Percentiles rank a stretch among this genome's conserved stretches.
Evolutionary conservation across 2,888 invertebrate genomes (phyloP).

Genomic region (Cheilosia variabilis): DNA sequence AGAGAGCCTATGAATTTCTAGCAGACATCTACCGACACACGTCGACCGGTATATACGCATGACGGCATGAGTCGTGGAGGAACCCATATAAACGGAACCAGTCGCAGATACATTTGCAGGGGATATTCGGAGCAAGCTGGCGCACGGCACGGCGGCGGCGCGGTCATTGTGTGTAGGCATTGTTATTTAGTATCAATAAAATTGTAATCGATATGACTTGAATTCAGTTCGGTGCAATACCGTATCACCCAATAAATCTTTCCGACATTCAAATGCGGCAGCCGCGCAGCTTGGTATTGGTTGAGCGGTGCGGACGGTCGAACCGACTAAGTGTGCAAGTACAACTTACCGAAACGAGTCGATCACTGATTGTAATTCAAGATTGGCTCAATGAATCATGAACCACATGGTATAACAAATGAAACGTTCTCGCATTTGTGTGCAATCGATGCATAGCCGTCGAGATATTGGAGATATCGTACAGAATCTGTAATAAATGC

Average conservation of each 20-base stretch:
- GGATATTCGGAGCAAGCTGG: slow-evolving; percentile 25
- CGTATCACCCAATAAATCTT: slow-evolving; percentile 71
- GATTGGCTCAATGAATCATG: slow-evolving; percentile 71
- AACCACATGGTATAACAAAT: slow-evolving; percentile 58
- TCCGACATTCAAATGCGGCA: slow-evolving; percentile 54
- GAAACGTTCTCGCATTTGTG: slow-evolving; percentile 32
- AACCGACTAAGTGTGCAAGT: slow-evolving; percentile 45
- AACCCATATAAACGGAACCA: slow-evolving; percentile 43
- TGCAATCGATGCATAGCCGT: slow-evolving; percentile 11
- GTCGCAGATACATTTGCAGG: slow-evolving; percentile 36
- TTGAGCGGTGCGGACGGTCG: not conserved
- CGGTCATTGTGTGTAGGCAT: slow-evolving; percentile 67
- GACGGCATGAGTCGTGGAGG: slow-evolving; percentile 49
- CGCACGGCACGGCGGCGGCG: not conserved
- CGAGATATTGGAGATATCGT: slow-evolving; percentile 32
- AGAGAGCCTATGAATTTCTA: slow-evolving; percentile 46
- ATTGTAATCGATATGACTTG: slow-evolving; percentile 74
- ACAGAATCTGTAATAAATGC: slow-evolving; percentile 35
- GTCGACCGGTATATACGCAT: slow-evolving; percentile 47
- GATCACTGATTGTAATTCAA: slow-evolving; percentile 72
- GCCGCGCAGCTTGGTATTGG: slow-evolving; percentile 34
- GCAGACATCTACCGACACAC: slow-evolving; percentile 51
- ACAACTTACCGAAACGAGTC: slow-evolving; percentile 65
- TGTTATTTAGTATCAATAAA: slow-evolving; percentile 75
- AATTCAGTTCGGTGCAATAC: slow-evolving; percentile 65